Base-by-base conservation (phyloP, 2,797 vertebrate species). In the Periparus ater region DNA sequence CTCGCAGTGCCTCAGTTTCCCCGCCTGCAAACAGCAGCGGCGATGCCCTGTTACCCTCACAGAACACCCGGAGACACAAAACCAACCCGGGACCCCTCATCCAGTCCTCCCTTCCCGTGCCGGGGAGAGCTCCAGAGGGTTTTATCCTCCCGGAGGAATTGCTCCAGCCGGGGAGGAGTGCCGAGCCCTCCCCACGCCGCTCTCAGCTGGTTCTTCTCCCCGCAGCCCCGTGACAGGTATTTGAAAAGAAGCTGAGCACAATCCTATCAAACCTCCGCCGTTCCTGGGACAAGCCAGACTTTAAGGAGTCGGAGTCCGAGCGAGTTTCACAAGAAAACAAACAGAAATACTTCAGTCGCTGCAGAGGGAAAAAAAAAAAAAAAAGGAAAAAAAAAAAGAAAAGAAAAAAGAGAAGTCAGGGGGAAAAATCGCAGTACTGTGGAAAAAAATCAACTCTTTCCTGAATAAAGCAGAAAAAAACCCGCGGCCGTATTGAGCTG, bases 361-460 rank as follows among this genome's bases (percentile, higher is more conserved):
- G 68, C 83, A 36, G 20, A 78, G 40, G 5, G 1, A 6, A 17
- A 14, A 6, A 8, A 53, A 26, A 25, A 10, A 20, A 13, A 7
- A 5, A 14, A 7, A 2, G 4, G 23, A 17, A 7, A 11, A 8
- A 9, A 9, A 29, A 42, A 1, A 10, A 36, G 36, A 40, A 30
- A 18, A 5, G 1, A 29, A n/a, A 27, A 23, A 6, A 17, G 51
- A 70, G 71, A 82, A 57, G 20, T 57, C 8, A 9, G 26, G 40
- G 18, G 3, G 13, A 2, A 22, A 90, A 92, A 73, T 92, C 97
- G 92, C 97, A 75, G 42, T 90, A 86, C 95, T 96, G 84, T 96
- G 97, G 97, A 98, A 98, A 77, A 98, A 98, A 98, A 98, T 97
- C 97, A 97, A 97, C 97, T 93, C 90, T 97, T 98, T 97, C 97